Conservation (phyloP, 2,113 vertebrate genomes). For the Heteronetta atricapilla region DNA sequence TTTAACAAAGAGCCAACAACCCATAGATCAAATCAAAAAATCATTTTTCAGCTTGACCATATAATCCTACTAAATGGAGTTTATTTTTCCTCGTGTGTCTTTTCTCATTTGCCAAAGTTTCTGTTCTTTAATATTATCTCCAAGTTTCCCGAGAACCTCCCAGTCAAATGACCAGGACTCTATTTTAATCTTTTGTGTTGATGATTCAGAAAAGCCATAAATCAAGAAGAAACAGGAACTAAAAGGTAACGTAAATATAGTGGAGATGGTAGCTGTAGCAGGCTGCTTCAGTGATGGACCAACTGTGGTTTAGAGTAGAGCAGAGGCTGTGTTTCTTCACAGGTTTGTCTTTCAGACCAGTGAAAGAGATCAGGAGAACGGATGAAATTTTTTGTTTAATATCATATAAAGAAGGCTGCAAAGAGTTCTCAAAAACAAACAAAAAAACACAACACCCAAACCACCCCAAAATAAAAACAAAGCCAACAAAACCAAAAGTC, state of each 20-base stretch:
- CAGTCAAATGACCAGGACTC: not conserved
- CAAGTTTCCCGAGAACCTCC: not conserved
- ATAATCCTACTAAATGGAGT: constrained; percentile 58
- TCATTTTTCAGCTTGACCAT: constrained; percentile 45
- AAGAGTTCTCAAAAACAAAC: not conserved
- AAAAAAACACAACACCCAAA: too few relatives aligned
- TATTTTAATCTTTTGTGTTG: not conserved
- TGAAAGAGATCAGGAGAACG: not conserved
- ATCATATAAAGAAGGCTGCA: not conserved
- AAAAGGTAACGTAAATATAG: not conserved
- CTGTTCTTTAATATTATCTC: constrained; percentile 38
- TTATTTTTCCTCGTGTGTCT: constrained; percentile 58
- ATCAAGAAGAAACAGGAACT: not conserved
- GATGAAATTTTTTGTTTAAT: not conserved
- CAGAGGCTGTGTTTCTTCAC: not conserved
- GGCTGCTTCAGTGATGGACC: not conserved
- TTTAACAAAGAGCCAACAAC: constrained; percentile 33
- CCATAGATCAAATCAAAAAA: constrained; percentile 37
- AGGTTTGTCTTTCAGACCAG: not conserved
- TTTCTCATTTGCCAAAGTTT: constrained; percentile 14
- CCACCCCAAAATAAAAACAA: not conserved
- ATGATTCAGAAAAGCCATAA: constrained; percentile 24
- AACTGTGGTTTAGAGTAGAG: not conserved
- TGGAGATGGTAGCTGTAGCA: not conserved
- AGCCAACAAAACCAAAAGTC: not conserved